Percentiles rank a stretch among this genome's conserved stretches.
Conservation (phyloP, 2,113 vertebrate genomes). For the Alouatta palliata region DNA sequence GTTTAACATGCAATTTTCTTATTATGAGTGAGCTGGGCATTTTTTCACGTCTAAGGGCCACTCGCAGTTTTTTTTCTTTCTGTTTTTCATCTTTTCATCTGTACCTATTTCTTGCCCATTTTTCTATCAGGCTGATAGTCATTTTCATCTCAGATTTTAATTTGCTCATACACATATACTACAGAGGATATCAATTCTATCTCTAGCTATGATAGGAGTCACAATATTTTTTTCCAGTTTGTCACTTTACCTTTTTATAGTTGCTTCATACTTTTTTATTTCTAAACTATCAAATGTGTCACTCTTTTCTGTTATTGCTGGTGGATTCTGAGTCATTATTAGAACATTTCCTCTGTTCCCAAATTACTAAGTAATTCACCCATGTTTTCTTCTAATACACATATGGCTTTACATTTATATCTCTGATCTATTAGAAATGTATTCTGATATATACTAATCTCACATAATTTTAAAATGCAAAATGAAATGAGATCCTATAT, state of each 20-base stretch:
- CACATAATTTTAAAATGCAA: background rate
- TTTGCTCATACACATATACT: background rate
- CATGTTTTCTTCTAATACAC: background rate
- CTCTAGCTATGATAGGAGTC: background rate
- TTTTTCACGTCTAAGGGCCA: background rate
- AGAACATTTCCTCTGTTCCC: background rate
- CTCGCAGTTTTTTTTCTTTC: background rate
- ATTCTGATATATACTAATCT: background rate
- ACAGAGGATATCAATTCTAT: background rate
- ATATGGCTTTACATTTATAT: background rate
- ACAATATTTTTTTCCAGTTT: background rate
- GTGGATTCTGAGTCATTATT: constrained; percentile 5
- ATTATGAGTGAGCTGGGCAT: background rate
- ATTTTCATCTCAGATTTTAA: constrained; percentile 25
- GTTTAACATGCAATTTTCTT: background rate
- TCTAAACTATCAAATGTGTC: background rate
- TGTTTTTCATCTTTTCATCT: background rate
- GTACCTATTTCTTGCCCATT: background rate
- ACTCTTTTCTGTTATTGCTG: background rate
- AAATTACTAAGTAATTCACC: background rate
- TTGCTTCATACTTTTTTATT: constrained; percentile 18
- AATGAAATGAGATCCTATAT: background rate
- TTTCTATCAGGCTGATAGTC: background rate
- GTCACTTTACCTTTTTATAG: background rate
- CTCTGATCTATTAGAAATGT: background rate